Evolutionary conservation across 2,888 invertebrate genomes (phyloP), one percentile per base, ranked within the genome.

Genomic region (Papilio demoleus): DNA sequence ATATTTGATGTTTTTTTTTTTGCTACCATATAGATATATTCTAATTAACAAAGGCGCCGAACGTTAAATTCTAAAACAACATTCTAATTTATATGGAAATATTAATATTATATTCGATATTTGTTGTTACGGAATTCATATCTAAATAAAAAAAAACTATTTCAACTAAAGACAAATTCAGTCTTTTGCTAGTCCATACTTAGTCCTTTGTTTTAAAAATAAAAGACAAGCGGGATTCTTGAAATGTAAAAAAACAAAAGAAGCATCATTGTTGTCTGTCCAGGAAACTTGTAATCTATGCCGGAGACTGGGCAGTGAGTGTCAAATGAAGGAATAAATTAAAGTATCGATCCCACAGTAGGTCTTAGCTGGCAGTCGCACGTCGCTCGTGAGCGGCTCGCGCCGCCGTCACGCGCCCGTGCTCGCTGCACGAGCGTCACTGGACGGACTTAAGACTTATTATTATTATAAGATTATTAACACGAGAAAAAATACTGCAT

Each of bases 331-430:
- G 31, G 67, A 53, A 61, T 61, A 67, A 67, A 67, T 67, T 53
- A 67, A 61, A 34, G 67, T 40, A 60, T 22, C 61, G 67, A 60
- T 67, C 67, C 53, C 61, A 61, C 67, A 40, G 61, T 58, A 45
- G 24, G 36, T 24, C 56, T 60, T 4, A 27, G 65, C 53, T 9
- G 24, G 73, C 77, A 75, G 74, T 75, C 76, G 74, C 70, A 72
- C 86, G 80, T 79, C 77, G 72, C 80, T 87, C 90, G 91, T 91
- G 91, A 88, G 84, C 85, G 89, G 88, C 90, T 86, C 89, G 90
- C 87, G 90, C 87, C 77, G 80, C 81, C 88, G 91, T 91, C 92
- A 92, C 90, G 91, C 89, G 90, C 87, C 78, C 81, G 84, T 80
- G 87, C 81, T 76, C 82, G 76, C 84, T 88, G 88, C 91, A 91